Evolutionary conservation across 1,140 invertebrate genomes (phyloP).

Genomic region (Lordiphosa collinella): DNA sequence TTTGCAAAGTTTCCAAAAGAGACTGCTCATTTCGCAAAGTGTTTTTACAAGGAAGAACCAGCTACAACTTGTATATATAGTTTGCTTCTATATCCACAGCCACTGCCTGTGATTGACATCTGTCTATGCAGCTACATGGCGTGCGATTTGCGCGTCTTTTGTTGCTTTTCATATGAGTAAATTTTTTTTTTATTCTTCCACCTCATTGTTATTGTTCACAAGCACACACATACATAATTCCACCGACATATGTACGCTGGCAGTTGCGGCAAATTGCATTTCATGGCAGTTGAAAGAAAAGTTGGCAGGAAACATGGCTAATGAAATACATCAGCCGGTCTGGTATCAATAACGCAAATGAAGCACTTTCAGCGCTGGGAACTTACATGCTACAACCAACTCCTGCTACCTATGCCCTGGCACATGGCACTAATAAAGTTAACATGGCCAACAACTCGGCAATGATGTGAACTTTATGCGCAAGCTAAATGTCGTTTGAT

Average conservation of each 20-base stretch:
- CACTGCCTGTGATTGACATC: conserved; percentile 54
- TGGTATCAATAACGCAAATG: conserved; percentile 51
- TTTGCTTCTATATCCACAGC: not conserved
- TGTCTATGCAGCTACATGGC: conserved; percentile 57
- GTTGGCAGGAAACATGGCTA: conserved; percentile 26
- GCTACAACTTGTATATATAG: too few species aligned
- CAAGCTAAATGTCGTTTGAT: conserved; percentile 73
- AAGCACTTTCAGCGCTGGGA: conserved; percentile 21
- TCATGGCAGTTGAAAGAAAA: conserved; percentile 20
- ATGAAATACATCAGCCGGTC: conserved; percentile 40
- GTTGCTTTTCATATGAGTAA: conserved; percentile 10
- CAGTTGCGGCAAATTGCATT: conserved; percentile 46
- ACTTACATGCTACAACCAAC: not conserved
- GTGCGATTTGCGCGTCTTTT: conserved; percentile 52
- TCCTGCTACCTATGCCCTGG: conserved; percentile 1
- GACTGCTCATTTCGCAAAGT: too few species aligned
- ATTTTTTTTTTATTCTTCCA: conserved; percentile 12
- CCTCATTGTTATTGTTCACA: conserved; percentile 46
- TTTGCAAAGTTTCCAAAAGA: not conserved
- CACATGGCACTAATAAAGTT: conserved; percentile 58
- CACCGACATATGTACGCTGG: conserved; percentile 17
- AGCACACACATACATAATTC: too few species aligned
- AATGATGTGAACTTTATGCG: conserved; percentile 71
- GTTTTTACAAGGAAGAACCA: too few species aligned
- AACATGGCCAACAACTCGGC: conserved; percentile 67